Conservation (phyloP, 2,888 invertebrate genomes). For the Allygus modestus region DNA sequence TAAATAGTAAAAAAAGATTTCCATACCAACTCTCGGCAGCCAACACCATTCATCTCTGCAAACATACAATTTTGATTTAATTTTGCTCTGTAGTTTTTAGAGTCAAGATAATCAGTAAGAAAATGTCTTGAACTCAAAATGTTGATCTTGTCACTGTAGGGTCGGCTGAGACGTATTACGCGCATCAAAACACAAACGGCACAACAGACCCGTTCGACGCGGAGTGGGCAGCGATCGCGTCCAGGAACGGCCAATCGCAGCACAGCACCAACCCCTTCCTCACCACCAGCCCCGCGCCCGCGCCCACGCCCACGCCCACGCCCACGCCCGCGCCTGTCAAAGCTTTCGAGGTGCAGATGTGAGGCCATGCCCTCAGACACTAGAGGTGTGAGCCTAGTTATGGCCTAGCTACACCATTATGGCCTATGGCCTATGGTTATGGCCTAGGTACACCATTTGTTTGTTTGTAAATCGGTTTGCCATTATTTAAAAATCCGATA, state of each 20-base stretch:
- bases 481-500: no score
- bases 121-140: no score
- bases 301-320: constrained; percentile 65
- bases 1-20: no score
- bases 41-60: no score
- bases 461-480: no score
- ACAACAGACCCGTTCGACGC: constrained; percentile 87
- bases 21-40: no score
- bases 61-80: no score
- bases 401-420: neutral
- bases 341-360: constrained; percentile 71
- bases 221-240: constrained; percentile 86
- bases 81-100: no score
- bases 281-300: constrained; percentile 51
- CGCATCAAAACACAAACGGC: constrained; percentile 63
- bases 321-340: constrained; percentile 68
- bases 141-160: no score
- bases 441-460: no score
- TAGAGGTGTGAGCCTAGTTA: neutral
- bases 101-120: no score
- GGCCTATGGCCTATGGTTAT: no score
- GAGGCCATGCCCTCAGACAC: constrained; percentile 36
- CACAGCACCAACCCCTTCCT: constrained; percentile 70
- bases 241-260: constrained; percentile 78
- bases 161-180: constrained; percentile 63